Base-by-base conservation (phyloP, 2,113 vertebrate species). In the Petrocephalus zakoni region DNA sequence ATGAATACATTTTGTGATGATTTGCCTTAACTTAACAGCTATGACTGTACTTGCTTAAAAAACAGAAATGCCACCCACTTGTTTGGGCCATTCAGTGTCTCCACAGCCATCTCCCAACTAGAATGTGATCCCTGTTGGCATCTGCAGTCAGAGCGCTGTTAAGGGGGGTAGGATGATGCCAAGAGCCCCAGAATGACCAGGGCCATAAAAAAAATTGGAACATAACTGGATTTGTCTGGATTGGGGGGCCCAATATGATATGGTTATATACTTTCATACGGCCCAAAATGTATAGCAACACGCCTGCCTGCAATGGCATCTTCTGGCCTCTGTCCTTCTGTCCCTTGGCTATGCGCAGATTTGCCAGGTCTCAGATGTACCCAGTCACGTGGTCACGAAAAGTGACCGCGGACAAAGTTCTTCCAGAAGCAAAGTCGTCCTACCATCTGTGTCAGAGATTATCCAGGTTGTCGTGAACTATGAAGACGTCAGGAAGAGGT, bases 401-500 rank as follows among this genome's bases (percentile, higher is more conserved):
- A 75, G 13, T 46, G 25, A 84, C 21, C 19, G 46, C 51, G 17
- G 25, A 37, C 68, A 15, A 42, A 19, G 15, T 42, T 75, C 68
- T 75, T 75, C 68, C 78, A 42, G 5, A 49, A n/a, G 19, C 81
- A 37, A 21, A 22, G 21, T 13, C 21, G 46, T 49, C 19, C 19
- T 49, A n/a, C 9, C 46, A 2, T 21, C 13, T 11, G 19, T 89
- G 7, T 37, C 92, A 97, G 96, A 94, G 51, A 91, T 92, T 1
- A 88, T 95, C 1, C 93, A 93, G 13, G 90, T 96, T 0, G 92
- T 93, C 64, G 93, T 68, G 34, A 92, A 91, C 91, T 93, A 96
- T 0, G 96, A 97, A 92, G 88, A 22, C 0, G 90, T 90, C 0
- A 94, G 96, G 87, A 95, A 92, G 90, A 92, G 87, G 42, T 97